Evolutionary conservation across 1,140 invertebrate species (phyloP), one percentile per base, ranked within the genome.

Genomic region (Ostrea denselamellosa): DNA sequence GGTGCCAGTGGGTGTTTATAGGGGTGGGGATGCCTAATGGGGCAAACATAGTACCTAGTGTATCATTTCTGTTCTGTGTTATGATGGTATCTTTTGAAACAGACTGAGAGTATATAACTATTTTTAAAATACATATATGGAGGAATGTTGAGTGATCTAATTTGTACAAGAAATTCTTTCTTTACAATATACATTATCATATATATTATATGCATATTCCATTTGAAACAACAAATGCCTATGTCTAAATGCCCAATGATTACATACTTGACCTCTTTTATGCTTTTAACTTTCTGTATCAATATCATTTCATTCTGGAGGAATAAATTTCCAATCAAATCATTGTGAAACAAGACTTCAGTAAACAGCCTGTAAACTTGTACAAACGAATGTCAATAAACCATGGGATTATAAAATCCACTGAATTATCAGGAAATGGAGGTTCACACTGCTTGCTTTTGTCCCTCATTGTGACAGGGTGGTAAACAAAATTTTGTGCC

Each of bases 401-500:
- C 22, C 22, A 14, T 25, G 28, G 68, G 58, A 8, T 77, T 77
- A 77, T 77, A 77, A 62, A 62, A 34, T 25, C 68, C 68, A 25
- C 56, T 28, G 68, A 34, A 77, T 77, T 34, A 77, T 77, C 68
- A 77, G 68, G 25, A 77, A 77, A 28, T 8, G 22, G 68, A 2
- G 5, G 8, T 71, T 71, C 28, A 14, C 28, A 28, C 68, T 77
- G 22, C 68, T 8, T 34, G 68, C 68, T 34, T 77, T 77, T 77
- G 68, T 77, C 68, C 28, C 14, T 9, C 28, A 77, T 77, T 77
- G 68, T 77, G 68, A 77, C 68, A 77, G 22, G 68, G 68, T 14
- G 68, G 68, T 77, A 77, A 77, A 77, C 68, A 77, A 77, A 77
- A 77, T 77, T 62, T 62, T n/a, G 10, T 77, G 68, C 28, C 68